Evolutionary conservation across 2,888 invertebrate species (phyloP), one percentile per base, ranked within the genome.

Genomic region (Argyra leucocephala): DNA sequence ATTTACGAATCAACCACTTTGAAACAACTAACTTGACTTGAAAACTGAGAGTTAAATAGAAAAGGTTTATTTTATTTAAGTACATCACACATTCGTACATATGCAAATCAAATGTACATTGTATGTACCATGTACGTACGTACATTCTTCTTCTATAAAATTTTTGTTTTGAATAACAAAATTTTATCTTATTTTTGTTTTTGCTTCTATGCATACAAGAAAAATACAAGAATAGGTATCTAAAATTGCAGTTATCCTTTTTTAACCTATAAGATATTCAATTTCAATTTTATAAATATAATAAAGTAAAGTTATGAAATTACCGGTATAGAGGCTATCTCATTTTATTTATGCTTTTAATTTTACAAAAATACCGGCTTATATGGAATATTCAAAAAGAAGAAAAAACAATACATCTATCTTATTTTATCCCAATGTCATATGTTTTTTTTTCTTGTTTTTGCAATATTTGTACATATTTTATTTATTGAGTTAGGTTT

Each of bases 201-300:
- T 12, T 48, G 9, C 18, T 15, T 48, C 48, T 48, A 48, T 48
- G 15, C 37, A 3, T n/a, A 48, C 15, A 48, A 48, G 12, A 48
- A 15, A 37, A 6, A 48, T 12, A n/a, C 5, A 48, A 18, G 15
- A 48, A 48, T 18, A 48, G 12, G 48, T 48, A 48, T 48, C 48
- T 48, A 1, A 15, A 48, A 48, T 18, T 48, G 48, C n/a, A 48
- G 48, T 48, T 48, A 48, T 48, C 48, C 48, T 48, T 15, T 48
- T 48, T 48, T 22, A 63, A 63, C 24, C 26, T 58, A 18, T 22
- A 22, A 63, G 9, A 23, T 37, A 61, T 26, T 61, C 10, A 23
- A 24, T n/a, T 15, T 4, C 6, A 22, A 61, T 2, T 31, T n/a
- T n/a, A 36, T 26, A 62, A 26, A 37, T 22, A n/a, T 21, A 21